Evolutionary conservation across 2,888 invertebrate genomes (phyloP), one percentile per base, ranked within the genome.

Genomic region (Neoaliturus tenellus): DNA sequence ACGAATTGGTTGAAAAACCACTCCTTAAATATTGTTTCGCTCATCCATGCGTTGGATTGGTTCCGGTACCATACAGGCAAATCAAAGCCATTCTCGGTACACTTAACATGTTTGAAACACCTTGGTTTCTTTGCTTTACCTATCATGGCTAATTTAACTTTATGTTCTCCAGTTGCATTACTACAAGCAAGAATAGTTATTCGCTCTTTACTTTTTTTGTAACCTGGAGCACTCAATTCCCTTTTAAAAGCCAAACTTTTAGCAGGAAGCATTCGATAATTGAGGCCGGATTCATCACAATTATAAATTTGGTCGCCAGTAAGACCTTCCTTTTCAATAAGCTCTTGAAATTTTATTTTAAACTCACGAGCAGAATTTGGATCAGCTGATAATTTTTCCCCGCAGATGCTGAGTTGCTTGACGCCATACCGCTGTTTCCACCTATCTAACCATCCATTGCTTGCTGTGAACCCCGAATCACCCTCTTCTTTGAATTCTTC

Each of bases 381-480:
- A 28, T 39, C 31, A 31, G 28, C 20, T 8, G 39, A 44, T 44
- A 44, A 44, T 80, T 80, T n/a, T n/a, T 80, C 80, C 25, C 55
- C 55, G 28, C 55, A 55, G 14, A 80, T 55, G 55, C 31, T 17
- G n/a, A 80, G 44, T 44, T 80, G 31, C 31, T 55, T 51, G 8
- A 55, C 55, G 25, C 55, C 80, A 35, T 80, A 62, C 23, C 62
- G 10, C 39, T 62, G 58, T 23, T 80, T 80, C 58, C 80, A 80
- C 35, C 62, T 58, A 25, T 80, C 80, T 28, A 62, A 35, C 62
- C 62, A 80, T 23, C 80, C 80, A 58, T 14, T 80, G 25, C 80
- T 80, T n/a, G 62, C 80, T 35, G 39, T 80, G 80, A 80, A 80
- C 51, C 25, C 35, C 14, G 58, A 35, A 39, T 80, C 80, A 23